phyloP scores from a whole-genome alignment of 2,113 vertebrate genomes.

The Atractosteus spatula region DNA sequence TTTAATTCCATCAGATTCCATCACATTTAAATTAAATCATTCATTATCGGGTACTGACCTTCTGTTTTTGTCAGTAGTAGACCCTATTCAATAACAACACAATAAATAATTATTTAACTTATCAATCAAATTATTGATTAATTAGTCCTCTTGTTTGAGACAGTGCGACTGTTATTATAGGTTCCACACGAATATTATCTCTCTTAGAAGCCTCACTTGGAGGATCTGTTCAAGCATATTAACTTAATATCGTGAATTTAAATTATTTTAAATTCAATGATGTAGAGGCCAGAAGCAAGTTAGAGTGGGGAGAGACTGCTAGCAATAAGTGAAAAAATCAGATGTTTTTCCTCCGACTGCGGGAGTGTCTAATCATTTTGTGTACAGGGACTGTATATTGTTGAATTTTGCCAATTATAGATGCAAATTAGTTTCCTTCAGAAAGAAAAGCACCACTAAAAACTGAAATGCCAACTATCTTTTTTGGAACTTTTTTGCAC shows the following conservation, averaged over 20 bases:
- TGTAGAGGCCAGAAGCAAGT: not conserved
- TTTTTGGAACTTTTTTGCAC: constrained; percentile 6
- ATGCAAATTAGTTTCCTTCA: constrained; percentile 1
- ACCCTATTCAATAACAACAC: not conserved
- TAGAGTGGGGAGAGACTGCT: not conserved
- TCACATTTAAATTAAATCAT: too few relatives aligned
- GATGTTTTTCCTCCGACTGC: not conserved
- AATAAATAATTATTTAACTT: too few relatives aligned
- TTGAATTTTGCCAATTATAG: constrained; percentile 5
- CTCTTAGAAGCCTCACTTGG: not conserved
- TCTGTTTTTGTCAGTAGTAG: not conserved
- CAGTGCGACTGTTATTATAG: not conserved
- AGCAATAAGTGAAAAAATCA: not conserved
- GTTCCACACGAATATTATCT: not conserved
- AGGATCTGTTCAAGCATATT: not conserved
- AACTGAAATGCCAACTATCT: not conserved
- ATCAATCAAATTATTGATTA: too few relatives aligned
- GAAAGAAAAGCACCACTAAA: not conserved
- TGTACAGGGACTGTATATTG: not conserved
- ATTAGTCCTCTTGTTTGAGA: not conserved
- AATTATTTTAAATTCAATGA: too few relatives aligned
- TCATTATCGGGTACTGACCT: not conserved
- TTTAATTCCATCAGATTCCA: too few relatives aligned
- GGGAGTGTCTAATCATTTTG: constrained; percentile 12
- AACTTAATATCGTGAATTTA: not conserved